Conservation (phyloP, 2,113 vertebrate genomes). For the Calyptommatus sinebrachiatus region DNA sequence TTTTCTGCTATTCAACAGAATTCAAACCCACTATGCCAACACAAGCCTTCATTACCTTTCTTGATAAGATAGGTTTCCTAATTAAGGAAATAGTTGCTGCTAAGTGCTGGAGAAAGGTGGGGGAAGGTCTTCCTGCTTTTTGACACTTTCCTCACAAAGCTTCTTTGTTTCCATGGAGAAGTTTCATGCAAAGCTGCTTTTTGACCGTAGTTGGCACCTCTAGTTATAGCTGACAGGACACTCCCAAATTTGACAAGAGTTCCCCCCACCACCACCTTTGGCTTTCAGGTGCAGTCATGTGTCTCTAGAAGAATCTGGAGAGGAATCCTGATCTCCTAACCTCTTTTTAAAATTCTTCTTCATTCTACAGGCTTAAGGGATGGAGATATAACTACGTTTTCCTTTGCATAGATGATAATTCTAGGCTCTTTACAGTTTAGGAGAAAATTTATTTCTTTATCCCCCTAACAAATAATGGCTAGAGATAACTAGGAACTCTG, state of each 20-base stretch:
- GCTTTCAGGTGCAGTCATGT: constrained; percentile 29
- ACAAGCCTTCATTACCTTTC: constrained; percentile 9
- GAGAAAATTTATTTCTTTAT: background rate
- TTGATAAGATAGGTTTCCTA: constrained; percentile 31
- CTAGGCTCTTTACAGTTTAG: constrained; percentile 23
- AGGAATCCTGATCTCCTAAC: constrained; percentile 12
- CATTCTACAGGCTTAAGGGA: background rate
- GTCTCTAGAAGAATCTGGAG: constrained; percentile 38
- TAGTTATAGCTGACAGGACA: constrained; percentile 51
- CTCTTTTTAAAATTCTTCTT: background rate
- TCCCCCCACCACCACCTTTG: constrained; percentile 42
- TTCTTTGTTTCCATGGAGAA: constrained; percentile 56
- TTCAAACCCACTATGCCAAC: background rate
- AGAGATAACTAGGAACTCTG: background rate
- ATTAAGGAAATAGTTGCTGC: constrained; percentile 36
- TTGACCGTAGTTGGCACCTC: constrained; percentile 36
- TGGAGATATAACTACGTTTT: background rate
- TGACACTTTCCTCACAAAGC: constrained; percentile 23
- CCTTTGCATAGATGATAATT: background rate
- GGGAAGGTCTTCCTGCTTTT: constrained; percentile 15
- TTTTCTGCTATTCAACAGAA: background rate
- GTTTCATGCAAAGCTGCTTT: constrained; percentile 36
- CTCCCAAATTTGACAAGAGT: constrained; percentile 45
- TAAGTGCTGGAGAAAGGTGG: constrained; percentile 18
- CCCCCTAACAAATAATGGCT: constrained; percentile 19